Evolutionary conservation across 2,797 vertebrate species (phyloP), one percentile per base, ranked within the genome.

Genomic region (Diceros bicornis): DNA sequence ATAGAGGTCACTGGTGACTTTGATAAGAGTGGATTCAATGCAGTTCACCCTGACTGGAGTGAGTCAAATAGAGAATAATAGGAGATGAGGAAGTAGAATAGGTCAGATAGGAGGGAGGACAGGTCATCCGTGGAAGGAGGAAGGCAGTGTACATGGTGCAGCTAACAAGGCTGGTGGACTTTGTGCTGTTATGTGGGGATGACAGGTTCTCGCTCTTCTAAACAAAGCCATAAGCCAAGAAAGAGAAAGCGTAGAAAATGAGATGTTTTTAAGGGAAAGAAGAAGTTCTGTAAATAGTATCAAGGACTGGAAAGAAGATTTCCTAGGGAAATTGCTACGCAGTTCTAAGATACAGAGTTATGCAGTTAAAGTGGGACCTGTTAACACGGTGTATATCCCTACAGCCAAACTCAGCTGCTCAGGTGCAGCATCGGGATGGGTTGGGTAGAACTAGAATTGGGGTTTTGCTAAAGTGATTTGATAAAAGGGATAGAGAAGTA

Each of bases 401-500:
- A 4, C 7, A 59, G 50, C 57, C 85, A 57, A 34, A 47, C 62
- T 83, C 57, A 91, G 71, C 17, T 64, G 41, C 66, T 52, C 50
- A 74, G 50, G 41, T 52, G 14, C 37, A 94, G 37, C 82, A 8
- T 34, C 14, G 14, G 29, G 8, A 2, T 34, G 8, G 37, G 17
- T 44, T 87, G 8, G 20, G 9, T 69, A 69, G 64, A 66, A 55
- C 55, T 61, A 86, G 23, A 32, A 57, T 21, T 90, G 68, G 37
- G 50, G 4, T 61, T 94, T 96, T 96, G 47, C 52, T 85, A 41
- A 94, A 94, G 12, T 59, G 13, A 69, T 74, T 82, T 91, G 34
- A 84, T 87, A 21, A 71, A 84, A 27, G 27, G 16, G 29, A 32
- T 55, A 57, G 12, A 55, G 41, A 91, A 29, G 32, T 47, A 74